Evolutionary conservation across 2,113 vertebrate genomes (phyloP), one percentile per base, ranked within the genome.

Genomic region (Sitta europaea): DNA sequence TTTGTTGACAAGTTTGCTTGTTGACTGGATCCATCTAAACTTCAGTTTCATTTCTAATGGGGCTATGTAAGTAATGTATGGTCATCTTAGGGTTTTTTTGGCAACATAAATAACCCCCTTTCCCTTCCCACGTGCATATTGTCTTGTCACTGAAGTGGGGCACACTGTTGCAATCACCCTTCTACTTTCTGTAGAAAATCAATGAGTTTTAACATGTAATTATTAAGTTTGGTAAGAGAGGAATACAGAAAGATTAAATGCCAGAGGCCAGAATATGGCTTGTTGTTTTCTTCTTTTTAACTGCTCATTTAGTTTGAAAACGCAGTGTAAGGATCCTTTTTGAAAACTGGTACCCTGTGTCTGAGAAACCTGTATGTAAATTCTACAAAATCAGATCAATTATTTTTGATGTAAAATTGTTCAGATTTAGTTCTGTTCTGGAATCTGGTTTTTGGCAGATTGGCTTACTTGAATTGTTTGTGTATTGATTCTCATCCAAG

Each of bases 21-120:
- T 71, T 31, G 43, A 25, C 25, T 55, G 12, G 80, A 71, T 80
- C 25, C 8, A n/a, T 71, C 20, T 83, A 25, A 74, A 55, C 11
- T 55, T 76, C 22, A 58, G 40, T 72, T 75, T 50, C 5, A 3
- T 36, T 77, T 73, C 40, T 70, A 54, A 3, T 85, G n/a, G 31
- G 20, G 40, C 19, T 53, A 0, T 17, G 2, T 50, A 23, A 31
- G 25, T 35, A 16, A 45, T 47, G 6, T 48, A 3, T 3, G 2
- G 21, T 78, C 6, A 15, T 63, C 87, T 59, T 68, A 71, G 40
- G 63, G 88, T 48, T 21, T 0, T 77, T 77, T 51, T 84, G 74
- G 22, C 10, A 53, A 27, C 5, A 6, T 43, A 28, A 59, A n/a
- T 21, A 58, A 33, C 5, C 1, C 5, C 8, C 4, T 81, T 81